A percentile compares a stretch with the other conserved stretches of the same genome.
Conservation (phyloP, 2,113 vertebrate genomes). For the Rhinoderma darwinii region DNA sequence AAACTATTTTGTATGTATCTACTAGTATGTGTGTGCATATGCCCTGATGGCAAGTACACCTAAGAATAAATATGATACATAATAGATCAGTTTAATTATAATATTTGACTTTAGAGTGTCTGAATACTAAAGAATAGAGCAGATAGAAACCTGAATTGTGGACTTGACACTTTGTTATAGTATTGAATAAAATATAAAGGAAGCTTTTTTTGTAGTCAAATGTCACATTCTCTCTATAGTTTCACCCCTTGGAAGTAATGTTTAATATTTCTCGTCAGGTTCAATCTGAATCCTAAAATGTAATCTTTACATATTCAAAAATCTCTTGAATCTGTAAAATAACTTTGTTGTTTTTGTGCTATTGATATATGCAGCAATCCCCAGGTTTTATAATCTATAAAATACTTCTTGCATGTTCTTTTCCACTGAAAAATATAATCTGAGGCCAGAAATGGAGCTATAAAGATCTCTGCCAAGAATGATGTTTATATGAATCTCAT, state of each 20-base stretch:
- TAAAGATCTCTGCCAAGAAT: slow-evolving; percentile 47
- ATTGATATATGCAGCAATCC: slow-evolving; percentile 25
- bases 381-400: slow-evolving; percentile 15
- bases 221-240: not conserved
- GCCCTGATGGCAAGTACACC: too few relatives aligned
- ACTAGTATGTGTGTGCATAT: too few relatives aligned
- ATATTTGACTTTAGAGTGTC: too few relatives aligned
- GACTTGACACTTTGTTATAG: too few relatives aligned
- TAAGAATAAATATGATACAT: too few relatives aligned
- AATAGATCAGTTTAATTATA: too few relatives aligned
- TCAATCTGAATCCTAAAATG: not conserved
- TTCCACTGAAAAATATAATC: slow-evolving; percentile 38
- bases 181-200: too few relatives aligned
- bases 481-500: slow-evolving; percentile 28
- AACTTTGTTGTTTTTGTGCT: not conserved
- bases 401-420: slow-evolving; percentile 13
- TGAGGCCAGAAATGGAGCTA: slow-evolving; percentile 40
- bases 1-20: too few relatives aligned
- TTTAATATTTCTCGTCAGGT: not conserved
- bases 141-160: too few relatives aligned
- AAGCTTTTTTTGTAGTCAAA: not conserved
- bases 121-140: too few relatives aligned
- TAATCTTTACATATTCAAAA: not conserved
- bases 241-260: not conserved
- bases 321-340: not conserved